Conservation (phyloP, 2,888 invertebrate genomes). For the Macaria notata region DNA sequence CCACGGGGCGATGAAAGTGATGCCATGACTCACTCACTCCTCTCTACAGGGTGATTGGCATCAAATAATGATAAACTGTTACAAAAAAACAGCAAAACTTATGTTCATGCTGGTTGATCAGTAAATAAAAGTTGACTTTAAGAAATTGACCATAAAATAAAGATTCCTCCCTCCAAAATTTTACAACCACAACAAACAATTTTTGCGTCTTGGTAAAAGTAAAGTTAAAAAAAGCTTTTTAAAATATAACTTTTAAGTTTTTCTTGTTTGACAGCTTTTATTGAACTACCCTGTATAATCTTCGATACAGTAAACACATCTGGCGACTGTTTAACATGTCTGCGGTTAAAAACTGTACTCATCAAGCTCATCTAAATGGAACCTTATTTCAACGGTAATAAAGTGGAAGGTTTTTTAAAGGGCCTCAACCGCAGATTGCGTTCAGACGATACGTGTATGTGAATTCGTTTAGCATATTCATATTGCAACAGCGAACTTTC, state of each 20-base stretch:
- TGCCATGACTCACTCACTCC: conserved; percentile 61
- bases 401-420: conserved; percentile 18
- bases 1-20: conserved; percentile 69
- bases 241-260: too few species aligned
- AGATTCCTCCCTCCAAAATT: too few species aligned
- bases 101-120: too few species aligned
- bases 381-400: conserved; percentile 26
- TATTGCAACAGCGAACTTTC: conserved; percentile 56
- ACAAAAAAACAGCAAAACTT: too few species aligned
- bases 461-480: conserved; percentile 57
- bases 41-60: conserved; percentile 42
- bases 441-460: conserved; percentile 33
- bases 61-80: neutral
- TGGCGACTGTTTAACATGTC: conserved; percentile 26
- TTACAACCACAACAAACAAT: too few species aligned
- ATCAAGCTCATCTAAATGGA: conserved; percentile 8
- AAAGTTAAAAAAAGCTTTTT: too few species aligned
- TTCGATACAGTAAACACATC: conserved; percentile 44
- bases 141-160: too few species aligned
- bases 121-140: too few species aligned
- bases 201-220: too few species aligned
- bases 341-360: conserved; percentile 27
- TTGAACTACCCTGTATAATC: conserved; percentile 38
- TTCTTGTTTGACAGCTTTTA: too few species aligned
- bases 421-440: conserved; percentile 24